phyloP scores from a whole-genome alignment of 2,888 invertebrate species.

The Iselma pallidipennis region DNA sequence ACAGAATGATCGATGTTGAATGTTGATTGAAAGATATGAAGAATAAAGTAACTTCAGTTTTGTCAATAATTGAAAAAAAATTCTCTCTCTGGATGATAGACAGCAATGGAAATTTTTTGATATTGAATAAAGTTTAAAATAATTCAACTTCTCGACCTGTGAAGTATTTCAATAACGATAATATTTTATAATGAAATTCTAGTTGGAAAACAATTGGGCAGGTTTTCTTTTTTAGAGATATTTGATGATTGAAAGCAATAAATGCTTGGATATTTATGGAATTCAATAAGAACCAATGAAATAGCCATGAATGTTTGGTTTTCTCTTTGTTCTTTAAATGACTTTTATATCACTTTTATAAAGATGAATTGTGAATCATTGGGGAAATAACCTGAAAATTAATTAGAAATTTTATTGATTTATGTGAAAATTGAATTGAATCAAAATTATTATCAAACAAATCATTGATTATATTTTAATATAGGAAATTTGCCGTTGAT shows the following conservation, averaged over 20 bases:
- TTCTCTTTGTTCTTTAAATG: not conserved
- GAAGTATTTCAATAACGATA: not conserved
- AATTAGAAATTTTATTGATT: not conserved
- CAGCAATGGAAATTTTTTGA: not conserved
- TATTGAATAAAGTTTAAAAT: not conserved
- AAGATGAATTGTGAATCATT: not conserved
- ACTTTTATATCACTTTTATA: not conserved
- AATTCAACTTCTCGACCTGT: not conserved
- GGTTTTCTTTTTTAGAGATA: conserved; percentile 2
- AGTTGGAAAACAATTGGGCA: not conserved
- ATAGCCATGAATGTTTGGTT: not conserved
- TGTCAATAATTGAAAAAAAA: too few species aligned
- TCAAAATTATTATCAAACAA: not conserved
- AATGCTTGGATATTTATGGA: conserved; percentile 8
- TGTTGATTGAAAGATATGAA: too few species aligned
- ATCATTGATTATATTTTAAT: conserved; percentile 3
- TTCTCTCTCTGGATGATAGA: too few species aligned
- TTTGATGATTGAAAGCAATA: conserved; percentile 7
- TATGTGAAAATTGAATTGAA: too few species aligned
- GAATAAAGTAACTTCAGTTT: too few species aligned
- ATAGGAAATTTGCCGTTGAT: conserved; percentile 10
- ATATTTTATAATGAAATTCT: not conserved
- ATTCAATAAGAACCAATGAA: not conserved
- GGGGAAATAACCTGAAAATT: not conserved
- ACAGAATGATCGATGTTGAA: not conserved